Evolutionary conservation across 2,888 invertebrate species (phyloP).

Genomic region (Coelinius sp.): DNA sequence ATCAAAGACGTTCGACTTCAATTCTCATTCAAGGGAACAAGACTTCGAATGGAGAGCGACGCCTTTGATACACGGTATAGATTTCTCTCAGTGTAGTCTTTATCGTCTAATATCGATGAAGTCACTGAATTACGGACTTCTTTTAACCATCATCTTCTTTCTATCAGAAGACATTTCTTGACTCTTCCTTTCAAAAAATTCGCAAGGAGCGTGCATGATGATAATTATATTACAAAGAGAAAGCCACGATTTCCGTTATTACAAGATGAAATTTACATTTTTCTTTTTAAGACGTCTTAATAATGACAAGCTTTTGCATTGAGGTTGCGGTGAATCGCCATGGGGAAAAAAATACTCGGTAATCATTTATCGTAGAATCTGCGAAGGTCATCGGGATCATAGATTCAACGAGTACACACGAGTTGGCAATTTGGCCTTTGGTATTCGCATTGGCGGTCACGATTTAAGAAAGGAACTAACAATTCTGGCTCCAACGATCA

Average conservation of each 20-base stretch:
- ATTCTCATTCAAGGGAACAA: no score
- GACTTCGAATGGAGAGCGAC: no score
- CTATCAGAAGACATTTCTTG: not conserved
- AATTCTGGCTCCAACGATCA: constrained; percentile 38
- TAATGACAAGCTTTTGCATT: not conserved
- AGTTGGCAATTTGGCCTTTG: constrained; percentile 13
- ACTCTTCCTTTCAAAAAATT: not conserved
- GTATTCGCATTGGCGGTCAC: constrained; percentile 34
- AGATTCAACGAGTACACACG: constrained; percentile 4
- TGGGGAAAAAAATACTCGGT: not conserved
- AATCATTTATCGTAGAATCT: constrained; percentile 5
- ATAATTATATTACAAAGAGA: no score
- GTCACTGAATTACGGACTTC: no score
- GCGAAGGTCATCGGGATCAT: constrained; percentile 2
- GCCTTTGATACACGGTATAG: no score
- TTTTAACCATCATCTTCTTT: no score
- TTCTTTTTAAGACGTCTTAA: not conserved
- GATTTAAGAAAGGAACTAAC: constrained; percentile 29
- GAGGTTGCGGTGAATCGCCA: not conserved
- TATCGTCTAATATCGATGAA: no score
- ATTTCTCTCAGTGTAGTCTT: no score
- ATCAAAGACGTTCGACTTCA: no score
- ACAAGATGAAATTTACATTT: not conserved
- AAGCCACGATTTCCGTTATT: not conserved
- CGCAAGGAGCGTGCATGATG: not conserved